Evolutionary conservation across 2,888 invertebrate species (phyloP), one percentile per base, ranked within the genome.

Genomic region (Pinctada fucata): DNA sequence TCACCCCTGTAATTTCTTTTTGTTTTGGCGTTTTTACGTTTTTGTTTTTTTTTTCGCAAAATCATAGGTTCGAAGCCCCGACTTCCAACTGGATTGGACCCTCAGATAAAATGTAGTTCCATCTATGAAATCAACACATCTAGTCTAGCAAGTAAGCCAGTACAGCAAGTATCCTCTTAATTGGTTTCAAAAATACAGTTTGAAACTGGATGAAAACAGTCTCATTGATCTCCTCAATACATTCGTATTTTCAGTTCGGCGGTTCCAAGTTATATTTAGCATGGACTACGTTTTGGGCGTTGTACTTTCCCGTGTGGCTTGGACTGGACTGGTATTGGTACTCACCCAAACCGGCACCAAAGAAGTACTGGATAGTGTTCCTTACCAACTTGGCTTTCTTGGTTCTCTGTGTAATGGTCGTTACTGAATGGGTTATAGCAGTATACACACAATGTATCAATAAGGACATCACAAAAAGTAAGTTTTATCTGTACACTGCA

Each of bases 291-390:
- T n/a, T 64, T 6, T 78, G 78, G 78, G 51, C 64, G 45, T 58
- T 74, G 0, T 78, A 78, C 70, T 72, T 73, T 51, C 49, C 69
- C 10, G 48, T 78, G 4, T 78, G 78, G 78, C 67, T 78, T 13
- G 65, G 65, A 10, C 16, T 74, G n/a, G 78, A 78, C 49, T 72
- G 74, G 0, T 78, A 75, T 16, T 78, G 74, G 74, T 74, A 68
- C 51, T 69, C 67, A 3, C 13, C 16, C 1, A 76, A 48, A n/a
- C 63, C 67, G 45, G 10, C 58, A 3, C 64, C 52, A 10, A 77
- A 72, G 31, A 51, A 47, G 8, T 50, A 72, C 72, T 77, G 77
- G 77, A 72, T 77, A 65, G 6, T 72, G 16, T 52, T 72, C 5
- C 72, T 77, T 16, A 77, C 72, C 13, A 77, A 77, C 63, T 66